Base-by-base conservation (phyloP, 1,140 invertebrate species). In the Pemphigus obesinymphae region DNA sequence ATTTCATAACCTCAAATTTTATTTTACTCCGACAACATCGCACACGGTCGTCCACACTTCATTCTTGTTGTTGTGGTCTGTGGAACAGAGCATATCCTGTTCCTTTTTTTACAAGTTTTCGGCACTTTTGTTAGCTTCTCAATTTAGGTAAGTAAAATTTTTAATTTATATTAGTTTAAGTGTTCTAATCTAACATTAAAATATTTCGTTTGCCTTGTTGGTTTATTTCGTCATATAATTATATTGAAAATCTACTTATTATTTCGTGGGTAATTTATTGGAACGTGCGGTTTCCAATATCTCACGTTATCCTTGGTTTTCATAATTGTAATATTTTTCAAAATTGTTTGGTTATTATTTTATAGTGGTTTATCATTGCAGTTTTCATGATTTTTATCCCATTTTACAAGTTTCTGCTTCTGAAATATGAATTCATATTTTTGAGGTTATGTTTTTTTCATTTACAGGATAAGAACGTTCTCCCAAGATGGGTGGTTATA, bases 401-500 rank as follows among this genome's bases (percentile, higher is more conserved):
- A n/a, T n/a, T n/a, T n/a, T n/a, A n/a, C n/a, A n/a, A n/a, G n/a
- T n/a, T n/a, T n/a, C n/a, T n/a, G n/a, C 20, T 68, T 68, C 4
- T 1, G 43, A 43, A 68, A 43, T 15, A 23, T 3, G 10, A 68
- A 7, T 58, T 15, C 3, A 45, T 70, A 45, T 45, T 55, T 76
- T 80, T 80, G 55, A 80, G 76, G 76, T 80, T 80, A 80, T 63
- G 34, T 78, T 76, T 45, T 13, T 45, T 78, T 63, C 2, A 29
- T 58, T 80, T 58, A 5, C 23, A 80, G 55, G 45, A 31, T 55
- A 45, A 72, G 82, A 37, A 45, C 82, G 13, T 20, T 82, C 55
- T 82, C 72, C 37, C 85, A 88, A 85, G 82, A 99, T 99, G 98
- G 98, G 98, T 87, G 98, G 97, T 83, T 99, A 99, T 90, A 97